Base-by-base conservation (phyloP, 2,113 vertebrate genomes). In the Pelecanus crispus region DNA sequence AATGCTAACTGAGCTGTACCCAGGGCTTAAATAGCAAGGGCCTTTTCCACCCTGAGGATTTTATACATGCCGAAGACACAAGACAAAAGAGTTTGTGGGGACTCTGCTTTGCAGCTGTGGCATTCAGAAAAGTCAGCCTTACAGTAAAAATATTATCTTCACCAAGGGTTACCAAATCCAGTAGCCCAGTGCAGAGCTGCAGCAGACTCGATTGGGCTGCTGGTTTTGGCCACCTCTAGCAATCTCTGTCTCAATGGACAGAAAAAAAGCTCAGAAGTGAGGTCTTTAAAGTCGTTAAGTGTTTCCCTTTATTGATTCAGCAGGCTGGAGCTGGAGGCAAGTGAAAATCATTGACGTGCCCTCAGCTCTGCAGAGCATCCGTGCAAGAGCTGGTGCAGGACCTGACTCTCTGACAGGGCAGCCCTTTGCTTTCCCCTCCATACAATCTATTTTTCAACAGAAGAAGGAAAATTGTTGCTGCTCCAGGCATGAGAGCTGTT, bases 341-440 rank as follows among this genome's bases (percentile, higher is more conserved):
- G 78, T 18, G 42, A 73, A 56, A 85, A 42, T 40, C 53, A 56
- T 68, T 0, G 0, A 3, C 7, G 2, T 50, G n/a, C 22, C 45
- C 75, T 45, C n/a, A 88, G 55, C 29, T 42, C 53, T 72, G 40
- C 34, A 45, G 82, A 79, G 66, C 61, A 70, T 29, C 50, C 0
- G 0, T 26, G 25, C 42, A 31, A 42, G 80, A 78, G 70, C 31
- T 49, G 28, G 36, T 42, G n/a, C 32, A 61, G 18, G n/a, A 70
- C 47, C 32, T 28, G 81, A 29, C 34, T 45, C n/a, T 61, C 26
- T 5, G 9, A 6, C 16, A 16, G 61, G 36, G 38, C 71, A 90
- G n/a, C 29, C 10, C 25, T 13, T 4, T 21, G 40, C 42, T 47
- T 36, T 45, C 40, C 66, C 20, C 24, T 68, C 56, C 10, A 0